Evolutionary conservation across 37 sponge, comb jelly and placozoan genomes (phyloP), one percentile per base, ranked within the genome.

Genomic region (Geodia barretti): DNA sequence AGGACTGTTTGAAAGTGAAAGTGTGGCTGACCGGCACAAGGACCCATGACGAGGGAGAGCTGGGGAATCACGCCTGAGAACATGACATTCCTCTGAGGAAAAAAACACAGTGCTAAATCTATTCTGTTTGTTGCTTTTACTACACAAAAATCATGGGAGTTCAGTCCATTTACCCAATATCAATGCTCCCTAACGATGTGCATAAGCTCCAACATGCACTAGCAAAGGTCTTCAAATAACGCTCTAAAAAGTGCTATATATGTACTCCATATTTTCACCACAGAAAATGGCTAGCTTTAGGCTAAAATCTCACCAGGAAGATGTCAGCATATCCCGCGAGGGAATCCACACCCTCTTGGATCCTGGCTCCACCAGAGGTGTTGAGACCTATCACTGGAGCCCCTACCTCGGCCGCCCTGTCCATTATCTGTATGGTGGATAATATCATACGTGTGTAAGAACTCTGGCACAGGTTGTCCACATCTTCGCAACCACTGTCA

Each of bases 321-420:
- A 98, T 98, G 41, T 98, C 98, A 11, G 92, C 98, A 80, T 98
- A 98, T 64, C 98, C 98, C 33, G 94, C 98, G 68, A 98, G 79
- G 26, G 97, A 96, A 62, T 91, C 98, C n/a, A 98, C 96, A 28
- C 98, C 98, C 63, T 98, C 98, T 60, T 98, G 98, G 35, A 98
- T 98, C 64, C 98, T 81, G 0, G 98, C 98, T 8, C 98, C 98
- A 41, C 98, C 98, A 0, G 96, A 96, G 82, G 96, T 96, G 71
- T 98, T 98, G 35, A 98, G 92, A 28, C 98, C 98, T 61, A 98
- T 88, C 39, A 98, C 66, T 60, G 98, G 98, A 40, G 91, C 92
- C 7, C 98, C 98, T 38, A 91, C 77, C 70, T 89, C 86, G 70
- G 83, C 60, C 0, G 98, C 98, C 32, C 93, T 90, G 83, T 98